Base-by-base conservation (phyloP, 2,888 invertebrate genomes). In the Drosophila mettleri region DNA sequence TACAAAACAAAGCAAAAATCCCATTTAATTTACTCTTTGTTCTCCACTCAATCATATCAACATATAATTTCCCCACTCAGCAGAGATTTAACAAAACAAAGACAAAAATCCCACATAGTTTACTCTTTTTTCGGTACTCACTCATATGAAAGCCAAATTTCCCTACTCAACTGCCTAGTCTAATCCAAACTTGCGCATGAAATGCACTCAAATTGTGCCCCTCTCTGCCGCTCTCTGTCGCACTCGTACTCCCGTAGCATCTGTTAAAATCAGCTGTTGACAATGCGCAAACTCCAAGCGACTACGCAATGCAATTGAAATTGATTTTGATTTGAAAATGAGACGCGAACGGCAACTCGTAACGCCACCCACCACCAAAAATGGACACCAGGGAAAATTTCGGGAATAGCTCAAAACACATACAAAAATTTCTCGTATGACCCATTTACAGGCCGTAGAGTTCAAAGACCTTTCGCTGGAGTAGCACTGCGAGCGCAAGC, bases 391-490 rank as follows among this genome's bases (percentile, higher is more conserved):
- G 73, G 81, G 84, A 65, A 88, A 80, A 76, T 75, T 69, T 45
- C 8, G 43, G 62, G 68, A 29, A 67, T 53, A 53, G 33, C 51
- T 31, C 46, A 4, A 18, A 48, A 61, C 31, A 18, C 48, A 49
- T 22, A 49, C 49, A 22, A 33, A 75, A 69, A 53, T 65, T 62
- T 69, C 60, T 76, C 76, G 73, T 78, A 79, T 90, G 91, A 90
- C 90, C 90, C 89, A 90, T 89, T 91, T 91, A 86, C 76, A 52
- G 76, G 74, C 67, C 69, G 68, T 41, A 64, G 85, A 90, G 90
- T 90, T 90, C 91, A 91, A 90, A 89, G 91, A 90, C 91, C 90
- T 90, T 57, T 77, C 49, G 34, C 39, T 31, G 49, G 20, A 12
- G 46, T 16, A 10, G 45, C 27, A 24, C 9, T 43, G 43, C 43